Conservation (phyloP, 64 coral and sea anemone species). For the Dendronephthya gigantea region DNA sequence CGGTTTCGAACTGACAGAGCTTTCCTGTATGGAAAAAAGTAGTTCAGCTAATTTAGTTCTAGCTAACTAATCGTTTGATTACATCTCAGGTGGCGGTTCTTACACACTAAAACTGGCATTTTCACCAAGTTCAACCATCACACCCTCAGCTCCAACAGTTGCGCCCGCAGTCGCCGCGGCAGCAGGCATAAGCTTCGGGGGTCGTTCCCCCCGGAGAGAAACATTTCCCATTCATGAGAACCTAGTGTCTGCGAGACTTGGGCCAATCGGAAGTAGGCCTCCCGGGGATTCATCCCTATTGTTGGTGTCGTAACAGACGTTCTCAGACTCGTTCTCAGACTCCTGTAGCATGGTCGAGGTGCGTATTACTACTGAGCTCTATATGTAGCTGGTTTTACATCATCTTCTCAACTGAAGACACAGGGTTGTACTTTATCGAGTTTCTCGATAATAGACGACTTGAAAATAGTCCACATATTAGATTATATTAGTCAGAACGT, state of each 20-base stretch:
- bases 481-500: not conserved
- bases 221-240: not conserved
- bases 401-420: not conserved
- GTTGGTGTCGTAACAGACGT: not conserved
- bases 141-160: constrained; percentile 90
- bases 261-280: not conserved
- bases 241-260: not conserved
- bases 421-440: not conserved
- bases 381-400: not conserved
- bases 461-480: not conserved
- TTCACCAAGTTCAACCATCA: constrained; percentile 90
- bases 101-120: constrained; percentile 94
- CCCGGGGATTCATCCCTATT: not conserved
- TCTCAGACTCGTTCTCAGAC: not conserved
- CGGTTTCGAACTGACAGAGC: no score
- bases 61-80: constrained; percentile 5
- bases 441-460: not conserved
- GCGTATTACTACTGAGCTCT: not conserved
- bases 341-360: not conserved
- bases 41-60: not conserved
- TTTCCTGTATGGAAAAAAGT: no score
- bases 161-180: constrained; percentile 92
- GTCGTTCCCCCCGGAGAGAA: not conserved
- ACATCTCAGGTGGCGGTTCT: constrained; percentile 63
- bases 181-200: constrained; percentile 22